Conservation (phyloP, 2,797 vertebrate genomes). For the Siniperca obscura region DNA sequence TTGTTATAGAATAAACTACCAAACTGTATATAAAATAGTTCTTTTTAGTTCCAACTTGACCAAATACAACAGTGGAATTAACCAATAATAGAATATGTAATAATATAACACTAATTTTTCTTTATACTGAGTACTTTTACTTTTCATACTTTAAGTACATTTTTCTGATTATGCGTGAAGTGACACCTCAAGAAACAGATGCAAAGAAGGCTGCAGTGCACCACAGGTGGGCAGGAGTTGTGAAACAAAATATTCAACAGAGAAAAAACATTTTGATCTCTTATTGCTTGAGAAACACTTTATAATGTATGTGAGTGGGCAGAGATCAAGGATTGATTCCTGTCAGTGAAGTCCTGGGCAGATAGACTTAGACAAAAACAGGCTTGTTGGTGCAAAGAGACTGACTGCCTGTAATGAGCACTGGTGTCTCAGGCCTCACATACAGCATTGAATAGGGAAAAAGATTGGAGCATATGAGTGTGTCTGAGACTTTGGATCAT, state of each 20-base stretch:
- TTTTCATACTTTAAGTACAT: neutral
- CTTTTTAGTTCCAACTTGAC: too few relatives aligned
- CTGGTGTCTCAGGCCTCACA: slow-evolving; percentile 10
- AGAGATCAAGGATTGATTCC: too few relatives aligned
- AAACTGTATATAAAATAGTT: neutral
- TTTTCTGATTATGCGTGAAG: neutral
- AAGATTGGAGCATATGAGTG: slow-evolving; percentile 40
- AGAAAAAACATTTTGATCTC: slow-evolving; percentile 11
- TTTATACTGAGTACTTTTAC: neutral
- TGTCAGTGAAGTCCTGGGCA: neutral
- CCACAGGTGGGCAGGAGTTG: neutral
- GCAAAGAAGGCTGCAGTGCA: too few relatives aligned
- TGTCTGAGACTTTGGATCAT: slow-evolving; percentile 31
- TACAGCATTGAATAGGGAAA: slow-evolving; percentile 35
- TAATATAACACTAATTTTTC: neutral
- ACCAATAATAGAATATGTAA: neutral
- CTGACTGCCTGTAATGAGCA: slow-evolving; percentile 13
- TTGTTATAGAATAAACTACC: neutral
- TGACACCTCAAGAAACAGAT: neutral
- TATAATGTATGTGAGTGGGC: slow-evolving; percentile 1
- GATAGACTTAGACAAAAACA: neutral
- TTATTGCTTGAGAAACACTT: neutral
- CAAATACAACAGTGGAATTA: neutral
- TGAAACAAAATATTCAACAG: too few relatives aligned
- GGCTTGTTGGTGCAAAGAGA: neutral